Percentiles rank a stretch among this genome's conserved stretches.
Evolutionary conservation across 2,888 invertebrate genomes (phyloP).

Genomic region (Drosophila lacicola): DNA sequence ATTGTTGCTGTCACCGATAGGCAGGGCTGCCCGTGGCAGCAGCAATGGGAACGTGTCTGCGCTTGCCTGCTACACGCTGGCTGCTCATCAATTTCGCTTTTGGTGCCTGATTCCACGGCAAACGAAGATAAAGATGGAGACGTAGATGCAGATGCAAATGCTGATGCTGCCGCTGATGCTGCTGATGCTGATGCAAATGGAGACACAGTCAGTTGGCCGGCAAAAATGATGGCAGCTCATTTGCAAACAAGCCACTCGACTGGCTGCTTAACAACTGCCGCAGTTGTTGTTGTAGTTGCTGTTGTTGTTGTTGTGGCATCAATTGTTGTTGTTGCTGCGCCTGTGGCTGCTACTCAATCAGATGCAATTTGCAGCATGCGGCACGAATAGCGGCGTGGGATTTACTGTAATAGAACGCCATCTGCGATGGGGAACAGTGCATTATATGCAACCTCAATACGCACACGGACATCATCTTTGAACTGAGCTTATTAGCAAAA

Average conservation of each 20-base stretch:
- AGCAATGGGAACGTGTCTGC: conserved; percentile 39
- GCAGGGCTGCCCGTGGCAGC: conserved; percentile 37
- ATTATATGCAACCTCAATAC: conserved; percentile 28
- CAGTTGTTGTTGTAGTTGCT: conserved; percentile 32
- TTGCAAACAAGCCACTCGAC: conserved; percentile 73
- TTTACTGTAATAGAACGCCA: conserved; percentile 39
- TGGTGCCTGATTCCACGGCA: conserved; percentile 6
- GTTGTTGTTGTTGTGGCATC: conserved; percentile 16
- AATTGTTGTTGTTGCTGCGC: conserved; percentile 22
- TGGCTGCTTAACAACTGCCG: conserved; percentile 38
- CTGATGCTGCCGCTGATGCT: background rate
- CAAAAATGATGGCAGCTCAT: conserved; percentile 74
- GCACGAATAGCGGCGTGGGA: conserved; percentile 21
- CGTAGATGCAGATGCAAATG: conserved; percentile 3
- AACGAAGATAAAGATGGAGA: conserved; percentile 18
- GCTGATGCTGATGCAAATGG: conserved; percentile 14
- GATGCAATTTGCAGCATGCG: conserved; percentile 66
- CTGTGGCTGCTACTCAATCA: conserved; percentile 64
- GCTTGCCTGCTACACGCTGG: conserved; percentile 52
- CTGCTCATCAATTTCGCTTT: conserved; percentile 68
- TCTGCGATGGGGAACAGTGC: conserved; percentile 14
- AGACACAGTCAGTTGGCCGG: conserved; percentile 43
- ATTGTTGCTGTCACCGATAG: conserved; percentile 74
- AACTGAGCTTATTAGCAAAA: conserved; percentile 37
- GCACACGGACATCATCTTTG: conserved; percentile 45